Conservation (phyloP, 2,113 vertebrate genomes). For the Chionis minor region DNA sequence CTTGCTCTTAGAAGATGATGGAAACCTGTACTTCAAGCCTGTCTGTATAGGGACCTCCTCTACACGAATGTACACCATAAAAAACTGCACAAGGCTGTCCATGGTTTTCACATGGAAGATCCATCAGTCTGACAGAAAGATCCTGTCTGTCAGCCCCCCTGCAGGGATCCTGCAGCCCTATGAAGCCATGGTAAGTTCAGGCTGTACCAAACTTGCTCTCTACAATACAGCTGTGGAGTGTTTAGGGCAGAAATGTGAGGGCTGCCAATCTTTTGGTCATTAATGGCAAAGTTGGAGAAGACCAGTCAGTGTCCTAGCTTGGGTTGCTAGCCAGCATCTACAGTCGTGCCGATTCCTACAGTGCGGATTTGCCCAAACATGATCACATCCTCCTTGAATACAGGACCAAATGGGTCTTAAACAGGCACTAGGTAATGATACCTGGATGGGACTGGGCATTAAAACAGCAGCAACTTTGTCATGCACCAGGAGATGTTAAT, state of each 20-base stretch:
- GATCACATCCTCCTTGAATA: background rate
- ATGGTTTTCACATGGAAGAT: conserved; percentile 88
- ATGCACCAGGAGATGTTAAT: background rate
- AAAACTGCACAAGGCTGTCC: conserved; percentile 81
- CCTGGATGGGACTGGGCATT: background rate
- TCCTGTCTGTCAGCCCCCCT: conserved; percentile 81
- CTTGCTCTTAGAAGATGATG: conserved; percentile 78
- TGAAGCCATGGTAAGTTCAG: conserved; percentile 81
- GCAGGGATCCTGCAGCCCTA: conserved; percentile 83
- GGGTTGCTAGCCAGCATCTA: background rate
- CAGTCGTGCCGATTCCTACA: background rate
- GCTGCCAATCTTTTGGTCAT: background rate
- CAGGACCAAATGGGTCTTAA: background rate
- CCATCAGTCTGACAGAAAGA: conserved; percentile 58
- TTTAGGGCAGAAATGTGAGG: background rate
- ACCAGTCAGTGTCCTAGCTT: background rate
- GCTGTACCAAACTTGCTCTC: background rate
- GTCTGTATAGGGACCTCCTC: conserved; percentile 78
- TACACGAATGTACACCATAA: conserved; percentile 74
- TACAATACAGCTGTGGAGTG: background rate
- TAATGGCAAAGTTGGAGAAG: background rate
- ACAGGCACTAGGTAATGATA: background rate
- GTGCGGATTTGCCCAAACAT: background rate
- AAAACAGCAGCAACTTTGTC: background rate
- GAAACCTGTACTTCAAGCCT: conserved; percentile 85